These are phyloP conservation scores for Fregata magnificens DNA, from an alignment of 2,113 vertebrate genomes.

Conservation along the genomic window DNA sequence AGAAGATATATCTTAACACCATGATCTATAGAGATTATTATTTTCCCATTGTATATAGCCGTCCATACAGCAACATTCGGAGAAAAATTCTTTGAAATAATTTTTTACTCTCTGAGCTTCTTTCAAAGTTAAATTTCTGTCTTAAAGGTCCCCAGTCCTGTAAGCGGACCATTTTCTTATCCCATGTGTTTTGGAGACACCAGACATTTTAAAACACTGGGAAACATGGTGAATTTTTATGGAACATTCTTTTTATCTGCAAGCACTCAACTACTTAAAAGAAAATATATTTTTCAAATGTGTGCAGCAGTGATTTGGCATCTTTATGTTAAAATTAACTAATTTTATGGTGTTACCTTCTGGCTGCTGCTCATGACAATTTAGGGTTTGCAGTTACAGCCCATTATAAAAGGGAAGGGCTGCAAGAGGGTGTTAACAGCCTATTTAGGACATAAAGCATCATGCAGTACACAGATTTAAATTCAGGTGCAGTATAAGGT, in stretches of 20 bases:
- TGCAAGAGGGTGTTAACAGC: slow-evolving; percentile 55
- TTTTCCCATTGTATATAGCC: not conserved
- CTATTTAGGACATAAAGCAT: slow-evolving; percentile 61
- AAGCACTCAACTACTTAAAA: slow-evolving; percentile 13
- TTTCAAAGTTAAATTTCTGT: not conserved
- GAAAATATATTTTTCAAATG: slow-evolving; percentile 42
- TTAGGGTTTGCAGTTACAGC: slow-evolving; percentile 45
- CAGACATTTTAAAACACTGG: not conserved
- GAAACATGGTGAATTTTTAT: not conserved
- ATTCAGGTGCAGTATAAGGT: slow-evolving; percentile 68
- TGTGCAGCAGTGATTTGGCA: slow-evolving; percentile 50
- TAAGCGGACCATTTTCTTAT: not conserved
- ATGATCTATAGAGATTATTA: accelerated
- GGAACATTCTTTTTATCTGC: not conserved
- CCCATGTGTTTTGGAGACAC: not conserved
- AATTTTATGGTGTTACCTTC: slow-evolving; percentile 62
- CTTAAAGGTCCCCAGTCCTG: not conserved
- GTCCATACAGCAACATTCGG: not conserved
- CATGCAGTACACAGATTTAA: slow-evolving; percentile 49
- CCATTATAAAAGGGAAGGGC: slow-evolving; percentile 54
- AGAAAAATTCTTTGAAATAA: not conserved
- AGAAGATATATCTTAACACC: not conserved
- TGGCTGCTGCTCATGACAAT: slow-evolving; percentile 46
- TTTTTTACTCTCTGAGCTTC: not conserved
- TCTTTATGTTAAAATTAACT: slow-evolving; percentile 62